These are phyloP conservation scores for Etheostoma perlongum DNA, from an alignment of 2,797 vertebrate species.

Conservation along the genomic window DNA sequence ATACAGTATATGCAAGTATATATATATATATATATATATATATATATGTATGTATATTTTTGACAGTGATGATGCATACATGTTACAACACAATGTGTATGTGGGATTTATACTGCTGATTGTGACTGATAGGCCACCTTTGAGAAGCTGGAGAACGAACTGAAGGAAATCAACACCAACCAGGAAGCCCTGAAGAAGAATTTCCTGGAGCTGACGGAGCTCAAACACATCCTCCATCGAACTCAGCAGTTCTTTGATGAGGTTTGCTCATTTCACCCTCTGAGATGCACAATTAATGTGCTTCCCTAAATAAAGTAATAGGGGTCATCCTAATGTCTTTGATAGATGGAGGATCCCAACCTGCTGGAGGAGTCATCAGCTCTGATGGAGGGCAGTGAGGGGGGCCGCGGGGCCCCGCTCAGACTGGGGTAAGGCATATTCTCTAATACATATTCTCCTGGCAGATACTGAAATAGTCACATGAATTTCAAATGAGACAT, in stretches of 20 bases:
- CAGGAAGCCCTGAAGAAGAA: constrained; percentile 96
- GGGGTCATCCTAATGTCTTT: constrained; percentile 80
- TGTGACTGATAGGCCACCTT: constrained; percentile 89
- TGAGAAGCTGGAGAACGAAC: constrained; percentile 95
- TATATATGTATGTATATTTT: background rate
- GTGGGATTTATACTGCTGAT: background rate
- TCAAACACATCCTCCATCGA: constrained; percentile 95
- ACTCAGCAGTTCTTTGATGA: constrained; percentile 98
- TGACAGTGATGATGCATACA: background rate
- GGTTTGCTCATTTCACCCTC: constrained; percentile 81
- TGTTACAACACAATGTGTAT: background rate
- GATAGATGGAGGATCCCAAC: constrained; percentile 99
- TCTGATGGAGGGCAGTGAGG: constrained; percentile 94
- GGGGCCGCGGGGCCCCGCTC: constrained; percentile 94
- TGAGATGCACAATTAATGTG: constrained; percentile 47
- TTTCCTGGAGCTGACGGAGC: constrained; percentile 94
- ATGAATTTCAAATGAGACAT: background rate
- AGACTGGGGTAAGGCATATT: constrained; percentile 89
- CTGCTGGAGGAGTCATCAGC: constrained; percentile 97
- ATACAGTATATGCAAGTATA: too few species aligned
- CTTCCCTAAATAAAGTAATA: background rate
- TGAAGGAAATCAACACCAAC: constrained; percentile 97
- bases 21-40: background rate
- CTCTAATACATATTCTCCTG: background rate
- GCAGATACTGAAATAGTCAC: constrained; percentile 2